Evolutionary conservation across 2,888 invertebrate species (phyloP), one percentile per base, ranked within the genome.

Genomic region (Parnassius apollo): DNA sequence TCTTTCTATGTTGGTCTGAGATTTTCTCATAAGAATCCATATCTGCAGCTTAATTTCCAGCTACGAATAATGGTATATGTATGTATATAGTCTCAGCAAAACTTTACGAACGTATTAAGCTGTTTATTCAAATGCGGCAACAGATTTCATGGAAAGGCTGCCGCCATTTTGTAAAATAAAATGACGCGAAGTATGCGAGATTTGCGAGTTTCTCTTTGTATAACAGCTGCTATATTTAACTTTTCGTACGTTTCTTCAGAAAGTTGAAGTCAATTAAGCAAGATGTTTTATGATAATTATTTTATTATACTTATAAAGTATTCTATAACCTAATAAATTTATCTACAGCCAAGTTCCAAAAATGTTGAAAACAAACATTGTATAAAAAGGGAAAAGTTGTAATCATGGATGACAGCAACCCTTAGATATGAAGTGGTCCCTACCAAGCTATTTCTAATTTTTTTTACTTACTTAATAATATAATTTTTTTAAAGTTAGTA

Each of bases 51-150:
- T 10, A n/a, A 10, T 9, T 57, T 57, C 13, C 25, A 46, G 46
- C 22, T 59, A 13, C 1, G 42, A 35, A 11, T 13, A 53, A 35
- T 9, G 4, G 35, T 45, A 44, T 55, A 11, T 48, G 42, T 46
- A n/a, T 42, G 42, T 54, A 60, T n/a, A 42, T 11, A 57, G 46
- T 45, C 45, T 42, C 25, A 13, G 46, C 45, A 18, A n/a, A 61
- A n/a, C 12, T 57, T 51, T 46, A 45, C 18, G 25, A 61, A 52
- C 46, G 52, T 35, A 18, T 18, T 18, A 50, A 45, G 51, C 57
- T 51, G 56, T 57, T 61, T 61, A 55, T 61, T 61, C 56, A 56
- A 61, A 61, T 46, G 45, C 18, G 35, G 56, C 51, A 51, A 61
- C 61, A 61, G 61, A 61, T 61, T 56, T 61, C 44, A 57, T 46